These are phyloP conservation scores for Melieria crassipennis DNA, from an alignment of 2,888 invertebrate genomes.

Conservation along the genomic window DNA sequence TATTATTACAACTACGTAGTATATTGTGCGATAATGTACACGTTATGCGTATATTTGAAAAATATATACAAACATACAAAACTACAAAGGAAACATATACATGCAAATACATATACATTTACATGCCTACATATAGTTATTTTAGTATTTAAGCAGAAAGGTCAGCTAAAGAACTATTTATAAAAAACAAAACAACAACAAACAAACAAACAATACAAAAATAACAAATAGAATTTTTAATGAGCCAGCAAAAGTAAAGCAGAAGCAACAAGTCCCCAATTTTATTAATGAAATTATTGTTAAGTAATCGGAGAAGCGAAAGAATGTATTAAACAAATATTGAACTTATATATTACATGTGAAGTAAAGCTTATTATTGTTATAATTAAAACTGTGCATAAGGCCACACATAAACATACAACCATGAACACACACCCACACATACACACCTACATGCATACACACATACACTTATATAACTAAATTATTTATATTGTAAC, in stretches of 20 bases:
- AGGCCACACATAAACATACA: not conserved
- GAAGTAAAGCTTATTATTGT: not conserved
- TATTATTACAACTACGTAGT: no score
- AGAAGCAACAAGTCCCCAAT: no score
- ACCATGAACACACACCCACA: not conserved
- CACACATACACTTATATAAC: not conserved
- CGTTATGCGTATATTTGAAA: no score
- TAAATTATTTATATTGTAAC: not conserved
- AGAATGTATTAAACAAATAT: not conserved
- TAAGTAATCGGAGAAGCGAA: not conserved
- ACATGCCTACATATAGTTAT: conserved; percentile 17
- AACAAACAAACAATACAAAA: not conserved
- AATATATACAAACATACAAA: no score
- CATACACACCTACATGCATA: not conserved
- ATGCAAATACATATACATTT: conserved; percentile 33
- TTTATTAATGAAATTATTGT: no score
- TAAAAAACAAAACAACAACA: not conserved
- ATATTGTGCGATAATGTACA: no score
- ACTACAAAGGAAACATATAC: conserved; percentile 7
- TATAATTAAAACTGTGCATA: not conserved
- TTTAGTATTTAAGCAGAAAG: not conserved
- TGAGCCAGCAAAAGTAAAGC: conserved; percentile 14
- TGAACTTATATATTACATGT: no score
- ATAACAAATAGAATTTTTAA: not conserved
- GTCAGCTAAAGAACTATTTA: not conserved